phyloP scores from a whole-genome alignment of 2,888 invertebrate species.

The Argynnis bischoffii region DNA sequence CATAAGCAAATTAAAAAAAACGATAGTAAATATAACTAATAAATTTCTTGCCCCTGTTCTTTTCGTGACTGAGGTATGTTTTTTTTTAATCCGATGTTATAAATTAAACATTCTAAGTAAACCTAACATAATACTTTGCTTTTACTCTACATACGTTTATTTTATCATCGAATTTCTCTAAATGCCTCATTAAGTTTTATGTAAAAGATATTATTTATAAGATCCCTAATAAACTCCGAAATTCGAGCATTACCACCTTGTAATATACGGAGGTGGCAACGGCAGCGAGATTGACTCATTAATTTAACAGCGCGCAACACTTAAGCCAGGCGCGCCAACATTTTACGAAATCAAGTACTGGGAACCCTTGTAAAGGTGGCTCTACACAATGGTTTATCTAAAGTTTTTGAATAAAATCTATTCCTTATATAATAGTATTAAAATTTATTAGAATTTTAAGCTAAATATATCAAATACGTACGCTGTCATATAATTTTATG shows the following conservation, averaged over 20 bases:
- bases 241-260: conserved; percentile 74
- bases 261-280: conserved; percentile 72
- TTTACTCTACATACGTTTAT: neutral
- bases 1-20: no score
- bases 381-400: neutral
- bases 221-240: conserved; percentile 40
- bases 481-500: neutral
- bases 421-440: no score
- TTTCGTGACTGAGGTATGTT: no score
- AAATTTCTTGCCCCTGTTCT: no score
- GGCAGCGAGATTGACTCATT: conserved; percentile 76
- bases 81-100: no score
- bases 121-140: no score
- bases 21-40: no score
- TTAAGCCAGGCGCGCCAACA: conserved; percentile 78
- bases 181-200: conserved; percentile 8
- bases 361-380: conserved; percentile 46
- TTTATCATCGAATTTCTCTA: neutral
- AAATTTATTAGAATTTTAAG: no score
- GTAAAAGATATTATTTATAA: conserved; percentile 22
- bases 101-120: no score
- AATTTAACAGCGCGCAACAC: conserved; percentile 81
- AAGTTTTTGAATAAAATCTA: no score
- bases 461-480: neutral
- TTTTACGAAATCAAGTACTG: conserved; percentile 79